Evolutionary conservation across 2,888 invertebrate species (phyloP).

Genomic region (Scaptomyza flava): DNA sequence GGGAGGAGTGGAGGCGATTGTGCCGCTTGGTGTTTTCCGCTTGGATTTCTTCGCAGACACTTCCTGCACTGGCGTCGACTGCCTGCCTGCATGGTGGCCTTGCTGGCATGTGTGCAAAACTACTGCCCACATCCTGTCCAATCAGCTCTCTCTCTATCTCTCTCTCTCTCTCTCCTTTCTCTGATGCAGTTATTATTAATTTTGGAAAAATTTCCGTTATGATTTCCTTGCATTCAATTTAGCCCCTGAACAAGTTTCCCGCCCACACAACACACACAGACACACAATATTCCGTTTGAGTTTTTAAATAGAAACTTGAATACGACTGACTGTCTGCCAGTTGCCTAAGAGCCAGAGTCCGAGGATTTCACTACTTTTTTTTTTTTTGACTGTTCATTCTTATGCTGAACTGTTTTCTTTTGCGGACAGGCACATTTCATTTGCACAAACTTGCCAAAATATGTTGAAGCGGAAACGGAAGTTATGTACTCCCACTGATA

Average conservation of each 20-base stretch:
- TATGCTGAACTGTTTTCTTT: constrained; percentile 67
- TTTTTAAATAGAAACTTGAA: constrained; percentile 71
- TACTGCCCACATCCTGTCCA: constrained; percentile 67
- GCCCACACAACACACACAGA: constrained; percentile 30
- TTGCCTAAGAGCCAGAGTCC: constrained; percentile 44
- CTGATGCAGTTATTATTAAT: constrained; percentile 61
- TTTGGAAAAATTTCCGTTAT: constrained; percentile 78
- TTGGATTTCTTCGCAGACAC: constrained; percentile 61
- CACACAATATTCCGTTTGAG: constrained; percentile 32
- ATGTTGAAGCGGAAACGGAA: constrained; percentile 68
- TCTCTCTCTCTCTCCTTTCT: too few species aligned
- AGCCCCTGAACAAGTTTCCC: constrained; percentile 45
- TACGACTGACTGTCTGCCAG: constrained; percentile 45
- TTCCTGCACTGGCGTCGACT: constrained; percentile 51
- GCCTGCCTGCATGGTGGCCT: constrained; percentile 40
- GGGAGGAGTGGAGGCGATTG: neutral
- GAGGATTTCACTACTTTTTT: constrained; percentile 42
- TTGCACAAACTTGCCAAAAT: constrained; percentile 61
- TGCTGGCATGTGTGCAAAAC: constrained; percentile 69
- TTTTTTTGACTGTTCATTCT: constrained; percentile 56
- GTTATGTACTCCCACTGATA: constrained; percentile 60
- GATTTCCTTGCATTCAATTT: constrained; percentile 71
- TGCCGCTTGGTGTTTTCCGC: constrained; percentile 47
- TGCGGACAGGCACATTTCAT: constrained; percentile 65
- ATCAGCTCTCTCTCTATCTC: too few species aligned